Evolutionary conservation across 1,140 invertebrate genomes (phyloP).

Genomic region (Teleopsis dalmanni): DNA sequence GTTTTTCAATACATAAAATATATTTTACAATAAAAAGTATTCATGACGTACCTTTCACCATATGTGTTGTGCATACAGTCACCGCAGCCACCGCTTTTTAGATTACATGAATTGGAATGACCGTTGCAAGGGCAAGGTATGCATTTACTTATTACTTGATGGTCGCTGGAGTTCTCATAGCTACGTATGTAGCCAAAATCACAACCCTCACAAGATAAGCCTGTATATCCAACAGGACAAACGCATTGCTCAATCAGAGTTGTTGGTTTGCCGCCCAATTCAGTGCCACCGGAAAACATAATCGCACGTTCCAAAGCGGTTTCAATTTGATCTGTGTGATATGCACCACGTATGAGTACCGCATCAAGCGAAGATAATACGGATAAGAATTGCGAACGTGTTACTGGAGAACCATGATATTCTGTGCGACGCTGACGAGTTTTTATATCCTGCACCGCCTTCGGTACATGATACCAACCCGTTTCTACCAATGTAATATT

Average conservation of each 20-base stretch:
- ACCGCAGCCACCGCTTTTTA: constrained; percentile 66
- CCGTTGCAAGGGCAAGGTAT: constrained; percentile 83
- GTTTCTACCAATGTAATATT: constrained; percentile 59
- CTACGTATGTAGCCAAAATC: constrained; percentile 76
- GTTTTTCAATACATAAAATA: neutral
- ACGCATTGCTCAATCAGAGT: constrained; percentile 55
- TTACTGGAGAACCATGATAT: constrained; percentile 57
- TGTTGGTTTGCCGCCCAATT: constrained; percentile 22
- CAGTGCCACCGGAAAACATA: constrained; percentile 40
- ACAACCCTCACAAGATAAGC: constrained; percentile 79
- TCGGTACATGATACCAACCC: constrained; percentile 66
- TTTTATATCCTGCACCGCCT: constrained; percentile 53
- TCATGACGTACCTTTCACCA: constrained; percentile 47
- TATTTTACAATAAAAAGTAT: neutral
- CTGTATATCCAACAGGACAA: constrained; percentile 60
- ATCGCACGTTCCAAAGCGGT: constrained; percentile 48
- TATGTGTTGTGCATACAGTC: constrained; percentile 62
- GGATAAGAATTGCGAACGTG: constrained; percentile 71
- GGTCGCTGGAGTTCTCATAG: constrained; percentile 50
- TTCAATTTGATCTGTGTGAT: constrained; percentile 90
- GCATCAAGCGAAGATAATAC: constrained; percentile 72
- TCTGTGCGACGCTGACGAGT: constrained; percentile 50
- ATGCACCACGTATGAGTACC: constrained; percentile 82
- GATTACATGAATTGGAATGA: constrained; percentile 77
- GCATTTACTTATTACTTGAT: constrained; percentile 58